phyloP scores from a whole-genome alignment of 2,888 invertebrate species.

The Pyrrhia umbra region DNA sequence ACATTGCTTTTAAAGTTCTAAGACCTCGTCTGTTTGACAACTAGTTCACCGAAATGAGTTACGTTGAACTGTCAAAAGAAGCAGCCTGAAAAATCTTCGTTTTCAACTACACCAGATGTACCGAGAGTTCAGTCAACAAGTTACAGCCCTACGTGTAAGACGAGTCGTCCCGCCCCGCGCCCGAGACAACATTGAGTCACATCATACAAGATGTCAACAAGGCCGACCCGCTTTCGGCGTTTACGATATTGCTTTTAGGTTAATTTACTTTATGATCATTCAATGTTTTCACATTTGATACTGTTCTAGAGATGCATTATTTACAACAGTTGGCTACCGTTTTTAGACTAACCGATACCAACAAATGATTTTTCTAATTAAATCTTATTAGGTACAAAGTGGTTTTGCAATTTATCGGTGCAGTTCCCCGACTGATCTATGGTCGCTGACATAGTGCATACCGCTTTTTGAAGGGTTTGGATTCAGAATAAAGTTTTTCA shows the following conservation, averaged over 20 bases:
- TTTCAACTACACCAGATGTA: not conserved
- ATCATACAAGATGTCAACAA: constrained; percentile 81
- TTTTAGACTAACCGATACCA: not conserved
- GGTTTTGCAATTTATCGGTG: too few species aligned
- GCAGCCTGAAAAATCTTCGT: too few species aligned
- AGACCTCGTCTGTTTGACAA: too few species aligned
- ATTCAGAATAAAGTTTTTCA: too few species aligned
- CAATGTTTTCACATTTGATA: constrained; percentile 40
- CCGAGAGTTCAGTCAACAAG: constrained; percentile 1
- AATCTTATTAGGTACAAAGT: not conserved
- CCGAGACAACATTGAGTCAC: constrained; percentile 86
- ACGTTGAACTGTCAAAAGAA: not conserved
- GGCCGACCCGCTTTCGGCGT: constrained; percentile 78
- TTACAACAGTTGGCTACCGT: not conserved
- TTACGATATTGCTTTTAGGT: constrained; percentile 82
- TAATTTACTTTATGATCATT: constrained; percentile 79
- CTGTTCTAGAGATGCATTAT: constrained; percentile 14
- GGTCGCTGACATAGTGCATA: too few species aligned
- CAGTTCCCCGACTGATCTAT: too few species aligned
- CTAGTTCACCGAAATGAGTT: not conserved
- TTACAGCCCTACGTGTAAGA: constrained; percentile 46
- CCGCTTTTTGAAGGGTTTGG: too few species aligned
- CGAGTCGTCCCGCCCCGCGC: constrained; percentile 56
- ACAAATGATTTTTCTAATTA: not conserved
- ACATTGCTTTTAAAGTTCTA: too few species aligned